Evolutionary conservation across 1,140 invertebrate species (phyloP).

Genomic region (Ips typographus): DNA sequence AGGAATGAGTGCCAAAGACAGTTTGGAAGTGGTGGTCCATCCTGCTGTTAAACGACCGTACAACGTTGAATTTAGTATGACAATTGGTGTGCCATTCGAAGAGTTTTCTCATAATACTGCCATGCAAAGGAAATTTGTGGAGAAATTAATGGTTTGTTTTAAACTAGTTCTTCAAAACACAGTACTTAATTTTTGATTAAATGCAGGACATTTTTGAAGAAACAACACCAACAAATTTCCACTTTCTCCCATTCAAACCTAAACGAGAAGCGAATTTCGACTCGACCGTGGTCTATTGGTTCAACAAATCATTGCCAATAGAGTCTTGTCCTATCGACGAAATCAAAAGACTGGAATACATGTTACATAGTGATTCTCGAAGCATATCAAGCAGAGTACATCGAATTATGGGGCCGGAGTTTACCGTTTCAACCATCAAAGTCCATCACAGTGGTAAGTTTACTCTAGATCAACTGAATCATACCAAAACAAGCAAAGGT

Average conservation of each 20-base stretch:
- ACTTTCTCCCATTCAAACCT: slow-evolving; percentile 61
- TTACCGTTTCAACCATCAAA: slow-evolving; percentile 73
- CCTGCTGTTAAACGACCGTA: slow-evolving; percentile 56
- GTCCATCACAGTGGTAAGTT: slow-evolving; percentile 58
- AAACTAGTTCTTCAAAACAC: slow-evolving; percentile 2
- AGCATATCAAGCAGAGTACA: slow-evolving; percentile 56
- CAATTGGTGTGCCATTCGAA: slow-evolving; percentile 71
- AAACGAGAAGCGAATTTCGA: slow-evolving; percentile 47
- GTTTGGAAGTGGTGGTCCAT: slow-evolving; percentile 74
- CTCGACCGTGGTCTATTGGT: slow-evolving; percentile 76
- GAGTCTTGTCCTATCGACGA: slow-evolving; percentile 74
- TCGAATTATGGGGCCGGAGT: slow-evolving; percentile 73
- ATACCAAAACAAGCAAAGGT: too few species aligned
- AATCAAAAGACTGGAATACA: slow-evolving; percentile 68
- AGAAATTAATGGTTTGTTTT: slow-evolving; percentile 61
- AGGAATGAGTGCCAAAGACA: slow-evolving; percentile 72
- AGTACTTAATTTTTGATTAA: slow-evolving; percentile 3
- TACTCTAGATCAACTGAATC: too few species aligned
- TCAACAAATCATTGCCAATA: slow-evolving; percentile 69
- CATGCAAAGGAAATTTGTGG: slow-evolving; percentile 74
- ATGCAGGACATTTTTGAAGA: slow-evolving; percentile 72
- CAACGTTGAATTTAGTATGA: slow-evolving; percentile 77
- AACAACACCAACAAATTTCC: slow-evolving; percentile 68
- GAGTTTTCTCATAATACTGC: slow-evolving; percentile 68
- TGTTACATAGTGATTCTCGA: slow-evolving; percentile 58